Base-by-base conservation (phyloP, 2,888 invertebrate genomes). In the Chloroclysta siterata region DNA sequence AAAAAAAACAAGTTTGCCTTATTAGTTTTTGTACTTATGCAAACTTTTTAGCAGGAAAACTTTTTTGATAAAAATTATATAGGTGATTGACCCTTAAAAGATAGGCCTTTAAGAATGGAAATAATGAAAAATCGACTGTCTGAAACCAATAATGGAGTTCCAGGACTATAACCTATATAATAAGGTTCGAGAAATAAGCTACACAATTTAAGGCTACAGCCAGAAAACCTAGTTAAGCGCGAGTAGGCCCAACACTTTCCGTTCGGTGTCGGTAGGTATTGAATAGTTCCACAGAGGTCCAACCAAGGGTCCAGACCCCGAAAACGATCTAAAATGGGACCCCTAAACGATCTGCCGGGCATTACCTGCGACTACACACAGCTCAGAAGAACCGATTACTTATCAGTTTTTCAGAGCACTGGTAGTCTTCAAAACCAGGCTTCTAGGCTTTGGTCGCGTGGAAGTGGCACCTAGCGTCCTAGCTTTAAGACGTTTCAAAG, bases 271-370 rank as follows among this genome's bases (percentile, higher is more conserved):
- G 47, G 46, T 22, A 42, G 39, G 14, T 36, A 56, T 51, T 56
- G 44, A 61, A 61, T 61, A 46, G 53, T 46, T 60, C 67, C 60
- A 17, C 55, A 55, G 62, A 64, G 58, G 55, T 64, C 55, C 59
- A 63, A 60, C 11, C 61, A 53, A 58, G 60, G 64, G 64, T 61
- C 47, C 52, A 52, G 53, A 57, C 56, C 61, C 58, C 42, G 51
- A 60, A 65, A 65, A 60, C 65, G 64, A 68, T 68, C 64, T 58
- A 59, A 60, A 70, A 62, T 58, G 63, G 58, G 58, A 64, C 62
- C 68, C 48, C 56, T 66, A 60, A 66, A 63, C 60, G 66, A 56
- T 66, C 55, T 66, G 46, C 22, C 51, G 48, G 48, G 42, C 56
- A 56, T 64, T 56, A 56, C 60, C 56, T 58, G 36, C 2, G n/a